These are phyloP conservation scores for Aramus guarauna DNA, from an alignment of 2,113 vertebrate genomes.

Conservation along the genomic window DNA sequence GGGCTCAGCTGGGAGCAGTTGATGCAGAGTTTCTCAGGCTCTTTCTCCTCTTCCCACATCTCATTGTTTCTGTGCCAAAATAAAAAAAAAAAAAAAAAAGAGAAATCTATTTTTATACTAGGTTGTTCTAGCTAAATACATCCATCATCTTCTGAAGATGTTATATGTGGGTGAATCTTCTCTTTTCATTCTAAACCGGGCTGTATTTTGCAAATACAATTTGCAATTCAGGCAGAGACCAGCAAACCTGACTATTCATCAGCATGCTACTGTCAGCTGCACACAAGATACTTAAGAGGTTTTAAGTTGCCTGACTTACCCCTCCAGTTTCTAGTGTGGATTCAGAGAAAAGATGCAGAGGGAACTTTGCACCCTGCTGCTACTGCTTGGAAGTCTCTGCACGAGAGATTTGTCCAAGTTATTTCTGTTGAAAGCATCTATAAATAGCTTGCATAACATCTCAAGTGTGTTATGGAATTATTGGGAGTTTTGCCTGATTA, in stretches of 20 bases:
- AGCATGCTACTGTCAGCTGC: background rate
- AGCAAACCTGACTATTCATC: background rate
- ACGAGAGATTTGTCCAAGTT: background rate
- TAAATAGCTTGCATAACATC: slow-evolving; percentile 24
- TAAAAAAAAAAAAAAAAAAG: slow-evolving; percentile 13
- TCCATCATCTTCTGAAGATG: background rate
- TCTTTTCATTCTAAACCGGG: background rate
- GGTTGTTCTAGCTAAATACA: slow-evolving; percentile 9
- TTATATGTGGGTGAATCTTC: background rate
- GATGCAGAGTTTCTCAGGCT: slow-evolving; percentile 18
- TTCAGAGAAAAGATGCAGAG: background rate
- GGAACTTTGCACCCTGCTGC: background rate
- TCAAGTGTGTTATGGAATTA: background rate
- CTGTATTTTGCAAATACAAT: background rate
- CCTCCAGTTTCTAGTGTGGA: background rate
- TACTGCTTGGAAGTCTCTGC: background rate
- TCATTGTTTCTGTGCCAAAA: slow-evolving; percentile 25
- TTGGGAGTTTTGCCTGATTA: slow-evolving; percentile 28
- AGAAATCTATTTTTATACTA: background rate
- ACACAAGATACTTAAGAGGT: background rate
- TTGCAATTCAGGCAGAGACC: background rate
- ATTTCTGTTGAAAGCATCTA: slow-evolving; percentile 43
- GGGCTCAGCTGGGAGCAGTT: background rate
- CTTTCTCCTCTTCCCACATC: slow-evolving; percentile 8
- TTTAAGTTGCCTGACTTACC: background rate